A percentile compares a stretch with the other conserved stretches of the same genome.
These are phyloP conservation scores for Rallus crepitans DNA, from an alignment of 2,797 vertebrate species.

Conservation along the genomic window DNA sequence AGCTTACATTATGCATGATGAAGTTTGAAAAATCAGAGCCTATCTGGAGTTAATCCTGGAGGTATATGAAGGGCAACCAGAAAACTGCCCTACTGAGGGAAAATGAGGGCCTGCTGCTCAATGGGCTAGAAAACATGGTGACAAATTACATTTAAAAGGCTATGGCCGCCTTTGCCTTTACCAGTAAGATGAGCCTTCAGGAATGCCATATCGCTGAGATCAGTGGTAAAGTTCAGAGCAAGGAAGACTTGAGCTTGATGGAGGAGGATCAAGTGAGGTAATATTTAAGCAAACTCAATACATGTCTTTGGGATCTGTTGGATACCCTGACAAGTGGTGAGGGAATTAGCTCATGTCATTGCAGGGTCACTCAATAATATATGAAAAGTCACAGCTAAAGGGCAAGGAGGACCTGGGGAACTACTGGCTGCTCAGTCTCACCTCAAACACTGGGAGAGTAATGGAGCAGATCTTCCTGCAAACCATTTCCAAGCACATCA, in stretches of 20 bases:
- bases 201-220: not conserved
- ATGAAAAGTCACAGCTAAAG: not conserved
- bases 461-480: not conserved
- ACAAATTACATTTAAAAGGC: not conserved
- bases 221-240: not conserved
- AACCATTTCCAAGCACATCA: not conserved
- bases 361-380: not conserved
- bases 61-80: not conserved
- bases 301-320: not conserved
- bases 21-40: not conserved
- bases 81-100: not conserved
- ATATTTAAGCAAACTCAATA: not conserved
- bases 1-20: not conserved
- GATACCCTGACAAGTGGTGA: not conserved
- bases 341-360: not conserved
- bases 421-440: not conserved
- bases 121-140: not conserved
- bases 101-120: not conserved
- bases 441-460: not conserved
- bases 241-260: accelerated
- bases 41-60: not conserved
- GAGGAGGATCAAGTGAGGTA: not conserved
- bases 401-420: not conserved
- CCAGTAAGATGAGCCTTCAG: not conserved
- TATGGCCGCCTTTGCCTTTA: not conserved